Conservation (phyloP, 2,113 vertebrate genomes). For the Xiphophorus maculatus region DNA sequence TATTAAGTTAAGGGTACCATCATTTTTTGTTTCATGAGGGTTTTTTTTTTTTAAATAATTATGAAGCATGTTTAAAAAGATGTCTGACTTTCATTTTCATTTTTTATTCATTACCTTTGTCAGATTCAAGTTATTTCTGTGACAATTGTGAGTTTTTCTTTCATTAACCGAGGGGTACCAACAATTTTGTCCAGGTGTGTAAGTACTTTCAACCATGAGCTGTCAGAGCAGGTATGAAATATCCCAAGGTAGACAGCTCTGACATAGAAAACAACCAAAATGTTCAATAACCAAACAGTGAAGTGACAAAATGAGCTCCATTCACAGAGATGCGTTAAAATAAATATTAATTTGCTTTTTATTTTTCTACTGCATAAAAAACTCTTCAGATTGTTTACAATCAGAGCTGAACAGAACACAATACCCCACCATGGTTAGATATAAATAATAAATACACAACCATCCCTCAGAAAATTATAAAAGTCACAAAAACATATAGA, state of each 20-base stretch:
- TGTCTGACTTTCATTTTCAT: too few species aligned
- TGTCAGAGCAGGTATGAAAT: background rate
- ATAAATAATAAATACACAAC: constrained; percentile 6
- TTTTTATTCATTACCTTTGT: too few species aligned
- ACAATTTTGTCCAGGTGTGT: background rate
- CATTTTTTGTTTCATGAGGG: too few species aligned
- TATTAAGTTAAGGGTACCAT: too few species aligned
- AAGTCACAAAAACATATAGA: background rate
- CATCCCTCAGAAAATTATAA: background rate
- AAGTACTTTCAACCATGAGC: background rate
- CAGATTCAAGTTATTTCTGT: too few species aligned
- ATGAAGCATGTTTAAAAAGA: too few species aligned
- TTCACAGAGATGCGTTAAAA: background rate
- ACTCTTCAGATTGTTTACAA: background rate
- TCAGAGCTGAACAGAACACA: background rate
- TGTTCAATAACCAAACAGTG: background rate
- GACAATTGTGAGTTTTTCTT: too few species aligned
- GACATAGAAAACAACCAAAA: background rate
- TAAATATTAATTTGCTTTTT: background rate
- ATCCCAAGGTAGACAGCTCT: background rate
- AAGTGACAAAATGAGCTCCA: too few species aligned
- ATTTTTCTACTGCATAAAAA: background rate
- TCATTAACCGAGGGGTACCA: too few species aligned
- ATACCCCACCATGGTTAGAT: background rate
- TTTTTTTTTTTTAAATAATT: too few species aligned